Base-by-base conservation (phyloP, 2,797 vertebrate species). In the Takifugu ocellatus region DNA sequence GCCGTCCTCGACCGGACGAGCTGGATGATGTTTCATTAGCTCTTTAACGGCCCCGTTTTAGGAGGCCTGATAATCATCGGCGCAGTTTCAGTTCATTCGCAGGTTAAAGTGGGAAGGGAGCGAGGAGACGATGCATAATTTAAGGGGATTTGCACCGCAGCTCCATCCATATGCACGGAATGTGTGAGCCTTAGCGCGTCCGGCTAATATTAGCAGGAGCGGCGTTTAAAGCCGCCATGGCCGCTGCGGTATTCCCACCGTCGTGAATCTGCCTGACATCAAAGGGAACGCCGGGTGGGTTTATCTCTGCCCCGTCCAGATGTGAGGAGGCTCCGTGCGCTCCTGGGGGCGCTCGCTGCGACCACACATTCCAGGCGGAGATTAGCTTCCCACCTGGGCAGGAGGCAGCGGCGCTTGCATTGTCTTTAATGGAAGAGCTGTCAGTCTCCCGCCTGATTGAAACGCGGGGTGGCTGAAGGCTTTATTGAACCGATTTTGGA, bases 241-340 rank as follows among this genome's bases (percentile, higher is more conserved):
- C 68, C 60, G 67, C 61, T 1, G 45, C 36, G 7, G 50, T 24
- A 33, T 70, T 78, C 68, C 50, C 42, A 42, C 57, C 36, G 54
- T 76, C 76, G 44, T 39, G 27, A 62, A 63, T 81, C 63, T 57
- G 66, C 11, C 33, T 36, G 9, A 75, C 61, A 63, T 67, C 73
- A 25, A 43, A 73, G 59, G 57, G 59, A 75, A 58, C 6, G 25
- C 39, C 51, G n/a, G 56, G 31, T 1, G 59, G 63, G 63, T 77
- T 83, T 71, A 74, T 73, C 65, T 74, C 61, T 70, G 51, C 57
- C 57, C 70, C 75, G 81, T 70, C 4, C 64, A 73, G 64, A 69
- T 49, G 42, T 17, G 31, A 45, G 64, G 61, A 73, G 27, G 54
- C 70, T 36, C 56, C 64, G 64, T 59, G 43, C 24, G 46, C 60